Evolutionary conservation across 2,797 vertebrate species (phyloP), one percentile per base, ranked within the genome.

Genomic region (Micrastur ruficollis): DNA sequence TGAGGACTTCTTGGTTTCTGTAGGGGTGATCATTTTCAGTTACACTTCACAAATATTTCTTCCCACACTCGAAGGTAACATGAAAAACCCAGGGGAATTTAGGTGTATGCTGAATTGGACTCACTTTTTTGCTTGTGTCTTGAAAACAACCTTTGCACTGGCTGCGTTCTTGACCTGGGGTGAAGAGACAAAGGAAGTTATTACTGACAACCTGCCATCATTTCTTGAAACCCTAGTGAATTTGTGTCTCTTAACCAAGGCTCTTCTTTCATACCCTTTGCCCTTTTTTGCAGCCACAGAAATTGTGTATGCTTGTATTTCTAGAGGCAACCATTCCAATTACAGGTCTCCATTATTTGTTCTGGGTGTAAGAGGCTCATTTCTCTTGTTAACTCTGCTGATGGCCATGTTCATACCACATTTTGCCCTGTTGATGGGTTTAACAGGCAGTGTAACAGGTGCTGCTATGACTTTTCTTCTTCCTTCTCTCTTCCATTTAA

Each of bases 31-130:
- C 46, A 98, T 99, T 97, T 99, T 99, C 97, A 98, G 98, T 94
- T 99, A 99, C 84, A 99, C 99, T 44, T 99, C 98, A 0, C 98
- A 98, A 98, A 98, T 99, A 97, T 99, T 98, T 97, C 98, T 99
- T 93, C 98, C 98, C 68, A 97, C 98, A 14, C 95, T 98, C 66
- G 98, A 99, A 98, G 98, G 98, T 75, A 98, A 97, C 70, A 98
- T 98, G 99, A 97, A 97, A 85, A 97, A 98, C 75, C 98, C 97
- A 32, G 95, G 68, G 25, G 97, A 98, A 92, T 99, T 98, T 85
- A 68, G 91, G 12, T 62, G 79, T 46, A 98, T 99, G 98, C 88
- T 99, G 96, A 98, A 96, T 4, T 98, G 98, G 97, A 98, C 98
- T 42, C 98, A 99, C 38, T 96, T 97, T 86, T 96, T 98, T 11